Evolutionary conservation across 1,140 invertebrate genomes (phyloP).

Genomic region (Calephelis virginiensis): DNA sequence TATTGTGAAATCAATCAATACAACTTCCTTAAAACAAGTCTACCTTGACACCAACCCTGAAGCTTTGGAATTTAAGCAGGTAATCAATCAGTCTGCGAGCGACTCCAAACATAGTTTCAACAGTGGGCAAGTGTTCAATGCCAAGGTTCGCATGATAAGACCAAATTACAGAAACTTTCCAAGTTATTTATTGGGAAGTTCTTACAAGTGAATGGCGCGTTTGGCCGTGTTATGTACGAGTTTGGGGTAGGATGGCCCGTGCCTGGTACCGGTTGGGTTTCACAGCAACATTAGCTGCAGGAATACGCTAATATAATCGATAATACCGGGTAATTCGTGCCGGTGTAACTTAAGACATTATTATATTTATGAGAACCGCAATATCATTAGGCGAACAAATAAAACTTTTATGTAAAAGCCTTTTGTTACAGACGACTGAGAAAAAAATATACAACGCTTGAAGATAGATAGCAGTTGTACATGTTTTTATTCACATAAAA

Average conservation of each 20-base stretch:
- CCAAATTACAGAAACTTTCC: conserved; percentile 59
- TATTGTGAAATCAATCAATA: background rate
- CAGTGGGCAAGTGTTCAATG: conserved; percentile 51
- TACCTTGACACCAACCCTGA: conserved; percentile 1
- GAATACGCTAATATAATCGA: conserved; percentile 69
- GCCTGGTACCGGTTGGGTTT: conserved; percentile 51
- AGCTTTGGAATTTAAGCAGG: background rate
- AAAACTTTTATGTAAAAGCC: background rate
- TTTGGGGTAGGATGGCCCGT: conserved; percentile 40
- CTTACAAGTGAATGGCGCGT: conserved; percentile 56
- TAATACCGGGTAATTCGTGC: conserved; percentile 30
- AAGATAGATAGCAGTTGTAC: too few relatives aligned
- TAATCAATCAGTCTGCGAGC: conserved; percentile 16
- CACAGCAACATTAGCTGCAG: conserved; percentile 46
- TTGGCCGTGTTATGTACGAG: conserved; percentile 56
- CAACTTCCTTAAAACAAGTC: background rate
- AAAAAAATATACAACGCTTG: background rate
- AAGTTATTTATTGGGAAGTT: conserved; percentile 52
- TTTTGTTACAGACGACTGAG: background rate
- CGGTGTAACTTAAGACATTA: conserved; percentile 16
- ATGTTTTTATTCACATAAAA: too few relatives aligned
- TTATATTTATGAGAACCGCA: conserved; percentile 8
- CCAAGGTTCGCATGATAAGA: conserved; percentile 65
- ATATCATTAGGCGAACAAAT: background rate
- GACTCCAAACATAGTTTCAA: conserved; percentile 14